A percentile compares a stretch with the other conserved stretches of the same genome.
These are phyloP conservation scores for Gyps fulvus DNA, from an alignment of 2,113 vertebrate genomes.

Conservation along the genomic window DNA sequence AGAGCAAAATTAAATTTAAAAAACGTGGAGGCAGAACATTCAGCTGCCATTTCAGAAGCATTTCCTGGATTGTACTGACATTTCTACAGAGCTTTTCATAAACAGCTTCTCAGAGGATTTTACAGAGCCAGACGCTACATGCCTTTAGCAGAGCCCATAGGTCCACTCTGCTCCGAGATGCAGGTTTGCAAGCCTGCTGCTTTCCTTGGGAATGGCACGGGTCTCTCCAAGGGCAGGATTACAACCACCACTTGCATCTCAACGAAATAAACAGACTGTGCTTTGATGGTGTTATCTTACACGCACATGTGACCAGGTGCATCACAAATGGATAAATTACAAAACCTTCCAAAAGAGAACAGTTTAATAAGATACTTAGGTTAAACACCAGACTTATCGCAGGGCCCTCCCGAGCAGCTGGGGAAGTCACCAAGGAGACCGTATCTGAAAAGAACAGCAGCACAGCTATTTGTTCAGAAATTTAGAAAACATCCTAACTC, in stretches of 20 bases:
- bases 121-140: not conserved
- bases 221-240: not conserved
- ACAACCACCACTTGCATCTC: not conserved
- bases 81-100: not conserved
- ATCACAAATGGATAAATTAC: not conserved
- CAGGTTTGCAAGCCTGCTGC: not conserved
- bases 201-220: not conserved
- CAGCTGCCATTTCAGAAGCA: not conserved
- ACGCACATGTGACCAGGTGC: rapidly evolving
- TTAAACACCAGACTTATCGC: not conserved
- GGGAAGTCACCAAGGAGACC: not conserved
- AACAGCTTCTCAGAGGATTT: not conserved
- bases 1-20: not conserved
- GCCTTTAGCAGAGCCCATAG: not conserved
- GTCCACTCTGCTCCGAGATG: not conserved
- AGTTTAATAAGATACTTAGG: not conserved
- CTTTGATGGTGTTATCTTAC: not conserved
- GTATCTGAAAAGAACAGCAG: not conserved
- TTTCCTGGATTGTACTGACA: not conserved
- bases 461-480: not conserved
- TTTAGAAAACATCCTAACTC: not conserved
- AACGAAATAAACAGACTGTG: not conserved
- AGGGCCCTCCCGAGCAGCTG: not conserved
- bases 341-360: not conserved
- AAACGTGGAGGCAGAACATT: not conserved